phyloP scores from a whole-genome alignment of 1,140 invertebrate genomes.

The Hyphantria cunea region DNA sequence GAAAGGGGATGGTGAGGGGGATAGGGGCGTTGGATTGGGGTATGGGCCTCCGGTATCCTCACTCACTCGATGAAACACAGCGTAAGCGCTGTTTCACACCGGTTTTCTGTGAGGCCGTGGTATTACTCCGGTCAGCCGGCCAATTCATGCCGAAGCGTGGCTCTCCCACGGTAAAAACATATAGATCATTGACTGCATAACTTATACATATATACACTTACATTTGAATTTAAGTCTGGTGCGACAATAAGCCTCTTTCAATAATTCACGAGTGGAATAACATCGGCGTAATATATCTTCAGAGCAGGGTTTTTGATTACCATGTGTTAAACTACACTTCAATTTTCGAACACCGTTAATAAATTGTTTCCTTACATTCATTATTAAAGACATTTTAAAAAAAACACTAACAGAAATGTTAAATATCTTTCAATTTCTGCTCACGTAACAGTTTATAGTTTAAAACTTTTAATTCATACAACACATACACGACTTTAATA shows the following conservation, averaged over 20 bases:
- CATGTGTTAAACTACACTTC: slow-evolving; percentile 50
- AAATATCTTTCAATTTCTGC: slow-evolving; percentile 1
- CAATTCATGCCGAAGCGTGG: too few species aligned
- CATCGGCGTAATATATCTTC: slow-evolving; percentile 30
- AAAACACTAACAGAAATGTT: slow-evolving; percentile 1
- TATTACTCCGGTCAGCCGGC: too few species aligned
- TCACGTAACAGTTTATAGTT: background rate
- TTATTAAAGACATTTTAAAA: slow-evolving; percentile 35
- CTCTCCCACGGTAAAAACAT: too few species aligned
- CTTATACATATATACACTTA: slow-evolving; percentile 45
- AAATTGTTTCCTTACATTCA: slow-evolving; percentile 50
- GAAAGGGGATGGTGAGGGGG: too few species aligned
- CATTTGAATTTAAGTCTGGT: slow-evolving; percentile 80
- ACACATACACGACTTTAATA: background rate
- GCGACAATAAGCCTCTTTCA: slow-evolving; percentile 77
- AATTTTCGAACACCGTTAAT: slow-evolving; percentile 46
- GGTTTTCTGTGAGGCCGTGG: too few species aligned
- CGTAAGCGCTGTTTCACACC: too few species aligned
- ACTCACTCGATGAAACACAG: too few species aligned
- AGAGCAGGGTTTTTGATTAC: slow-evolving; percentile 37
- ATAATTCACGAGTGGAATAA: slow-evolving; percentile 69
- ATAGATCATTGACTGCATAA: too few species aligned
- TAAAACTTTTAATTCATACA: slow-evolving; percentile 8
- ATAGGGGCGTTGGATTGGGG: too few species aligned
- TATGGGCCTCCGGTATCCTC: too few species aligned